Base-by-base conservation (phyloP, 2,113 vertebrate genomes). In the Polypterus bichir region DNA sequence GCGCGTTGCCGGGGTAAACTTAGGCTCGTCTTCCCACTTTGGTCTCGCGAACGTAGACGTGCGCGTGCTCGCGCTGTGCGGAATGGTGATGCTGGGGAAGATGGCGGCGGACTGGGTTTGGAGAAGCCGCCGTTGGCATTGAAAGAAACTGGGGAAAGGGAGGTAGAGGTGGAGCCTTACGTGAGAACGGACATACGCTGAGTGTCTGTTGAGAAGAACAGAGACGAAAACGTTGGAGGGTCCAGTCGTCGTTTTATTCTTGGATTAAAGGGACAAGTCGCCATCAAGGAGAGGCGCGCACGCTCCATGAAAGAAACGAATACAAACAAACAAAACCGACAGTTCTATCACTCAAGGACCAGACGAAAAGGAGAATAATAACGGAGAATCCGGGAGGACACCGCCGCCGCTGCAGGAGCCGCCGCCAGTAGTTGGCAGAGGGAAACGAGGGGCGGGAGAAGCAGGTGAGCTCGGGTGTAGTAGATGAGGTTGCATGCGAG, bases 61-160 rank as follows among this genome's bases (percentile, higher is more conserved):
- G 59, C 65, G 62, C 71, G 76, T 61, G 69, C 72, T 66, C 70
- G 68, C 68, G 46, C 59, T 44, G 62, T 64, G 76, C 65, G 70
- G 75, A 71, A 68, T 54, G 77, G 68, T 68, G 77, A 73, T 69
- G 69, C 52, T 62, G 54, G 58, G 76, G 78, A 86, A 87, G 83
- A 87, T 86, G 85, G 83, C 81, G 80, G 78, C 74, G 75, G 75
- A 75, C 68, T 73, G 78, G 77, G 76, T 73, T 73, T 73, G 73
- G 78, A 73, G 53, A 66, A 64, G 71, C 66, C 75, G 61, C 70
- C 71, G 73, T 68, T 69, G 78, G 66, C 81, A 81, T 76, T 84
- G 83, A 84, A 82, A 79, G 69, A 74, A 69, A 72, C 49, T 9
- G 49, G 49, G 63, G 73, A 64, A 11, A 68, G 49, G 75, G 65